Evolutionary conservation across 2,113 vertebrate genomes (phyloP).

Genomic region (Hylia prasina): DNA sequence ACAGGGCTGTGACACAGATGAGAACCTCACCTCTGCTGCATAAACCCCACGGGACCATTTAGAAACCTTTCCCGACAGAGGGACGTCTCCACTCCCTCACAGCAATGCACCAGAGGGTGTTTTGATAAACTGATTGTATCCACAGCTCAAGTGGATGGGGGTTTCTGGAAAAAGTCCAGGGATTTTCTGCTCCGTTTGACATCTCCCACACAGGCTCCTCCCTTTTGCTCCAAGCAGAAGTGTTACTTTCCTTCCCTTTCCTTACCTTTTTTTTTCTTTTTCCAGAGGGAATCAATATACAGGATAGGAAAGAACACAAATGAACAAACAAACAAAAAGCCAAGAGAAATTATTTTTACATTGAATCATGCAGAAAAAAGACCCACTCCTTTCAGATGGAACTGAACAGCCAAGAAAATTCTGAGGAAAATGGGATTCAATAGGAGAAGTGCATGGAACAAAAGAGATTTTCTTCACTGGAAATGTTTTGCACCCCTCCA

Average conservation of each 20-base stretch:
- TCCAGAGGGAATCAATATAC: not conserved
- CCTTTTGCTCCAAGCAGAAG: not conserved
- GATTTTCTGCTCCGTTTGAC: conserved; percentile 37
- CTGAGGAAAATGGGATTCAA: not conserved
- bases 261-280: not conserved
- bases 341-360: not conserved
- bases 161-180: conserved; percentile 58
- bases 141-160: conserved; percentile 47
- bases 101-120: not conserved
- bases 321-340: conserved; percentile 17
- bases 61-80: accelerated
- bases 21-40: not conserved
- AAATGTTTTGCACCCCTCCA: not conserved
- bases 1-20: not conserved
- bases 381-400: not conserved
- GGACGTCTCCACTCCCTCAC: not conserved
- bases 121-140: conserved; percentile 37
- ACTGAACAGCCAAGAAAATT: not conserved
- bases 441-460: not conserved
- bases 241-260: not conserved
- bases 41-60: not conserved
- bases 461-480: not conserved
- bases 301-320: not conserved
- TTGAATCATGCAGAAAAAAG: not conserved
- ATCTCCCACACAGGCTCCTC: conserved; percentile 37